A percentile compares a stretch with the other conserved stretches of the same genome.
These are phyloP conservation scores for Podiceps cristatus DNA, from an alignment of 2,113 vertebrate species.

Conservation along the genomic window DNA sequence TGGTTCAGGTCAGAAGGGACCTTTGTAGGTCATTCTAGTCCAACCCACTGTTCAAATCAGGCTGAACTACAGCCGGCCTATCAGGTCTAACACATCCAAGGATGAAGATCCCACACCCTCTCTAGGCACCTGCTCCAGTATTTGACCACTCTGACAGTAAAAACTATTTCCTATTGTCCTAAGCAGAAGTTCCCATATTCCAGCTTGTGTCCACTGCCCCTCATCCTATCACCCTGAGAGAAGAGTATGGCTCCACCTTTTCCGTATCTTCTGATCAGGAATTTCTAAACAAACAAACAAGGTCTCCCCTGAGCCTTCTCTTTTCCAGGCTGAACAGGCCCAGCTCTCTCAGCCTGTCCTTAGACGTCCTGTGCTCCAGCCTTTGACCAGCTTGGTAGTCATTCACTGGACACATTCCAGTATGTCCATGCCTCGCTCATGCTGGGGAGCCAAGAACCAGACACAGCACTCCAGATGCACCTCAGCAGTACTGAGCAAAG, in stretches of 20 bases:
- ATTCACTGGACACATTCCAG: not conserved
- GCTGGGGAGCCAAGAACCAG: not conserved
- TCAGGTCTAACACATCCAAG: not conserved
- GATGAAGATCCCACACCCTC: not conserved
- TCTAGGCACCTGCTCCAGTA: not conserved
- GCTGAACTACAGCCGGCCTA: not conserved
- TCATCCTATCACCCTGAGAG: not conserved
- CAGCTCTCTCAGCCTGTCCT: not conserved
- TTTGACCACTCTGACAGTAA: not conserved
- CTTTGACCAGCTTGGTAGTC: not conserved
- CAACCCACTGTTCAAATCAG: not conserved
- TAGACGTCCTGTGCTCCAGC: not conserved
- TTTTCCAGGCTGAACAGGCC: not conserved
- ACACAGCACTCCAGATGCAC: not conserved
- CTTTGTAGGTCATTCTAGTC: not conserved
- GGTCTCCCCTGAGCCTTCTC: not conserved
- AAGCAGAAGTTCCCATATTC: not conserved
- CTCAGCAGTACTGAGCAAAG: not conserved
- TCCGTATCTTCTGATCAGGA: not conserved
- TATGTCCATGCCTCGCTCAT: fast-evolving
- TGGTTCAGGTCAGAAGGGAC: not conserved
- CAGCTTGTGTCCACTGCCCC: not conserved
- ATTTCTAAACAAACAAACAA: not conserved
- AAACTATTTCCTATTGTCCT: not conserved
- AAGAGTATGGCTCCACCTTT: not conserved